These are phyloP conservation scores for Pimpla rufipes DNA, from an alignment of 2,888 invertebrate genomes.

Conservation along the genomic window DNA sequence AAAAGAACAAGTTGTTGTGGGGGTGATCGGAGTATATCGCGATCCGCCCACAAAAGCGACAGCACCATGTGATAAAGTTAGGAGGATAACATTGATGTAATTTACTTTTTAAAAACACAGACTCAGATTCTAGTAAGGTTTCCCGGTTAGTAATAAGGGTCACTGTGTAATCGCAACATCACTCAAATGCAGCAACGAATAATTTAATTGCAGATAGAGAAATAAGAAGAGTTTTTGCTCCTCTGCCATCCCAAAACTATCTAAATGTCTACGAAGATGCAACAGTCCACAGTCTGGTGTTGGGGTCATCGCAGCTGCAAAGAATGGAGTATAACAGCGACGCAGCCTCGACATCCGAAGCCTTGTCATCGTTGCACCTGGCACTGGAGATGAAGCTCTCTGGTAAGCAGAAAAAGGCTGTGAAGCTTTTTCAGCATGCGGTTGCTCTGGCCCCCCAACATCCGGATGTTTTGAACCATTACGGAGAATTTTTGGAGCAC, in stretches of 20 bases:
- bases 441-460: conserved; percentile 96
- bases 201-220: conserved; percentile 69
- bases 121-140: too few relatives aligned
- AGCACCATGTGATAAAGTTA: background rate
- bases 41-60: background rate
- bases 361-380: conserved; percentile 93
- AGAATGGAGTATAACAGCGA: conserved; percentile 70
- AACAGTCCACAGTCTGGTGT: conserved; percentile 73
- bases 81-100: too few relatives aligned
- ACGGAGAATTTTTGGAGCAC: conserved; percentile 96
- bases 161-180: too few relatives aligned
- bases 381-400: conserved; percentile 94
- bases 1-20: too few relatives aligned
- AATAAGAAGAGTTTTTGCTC: conserved; percentile 75
- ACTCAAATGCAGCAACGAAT: background rate
- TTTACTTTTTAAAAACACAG: too few relatives aligned
- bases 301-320: conserved; percentile 67
- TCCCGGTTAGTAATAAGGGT: too few relatives aligned
- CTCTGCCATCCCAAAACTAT: conserved; percentile 76
- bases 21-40: background rate
- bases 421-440: conserved; percentile 95
- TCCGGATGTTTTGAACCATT: conserved; percentile 96
- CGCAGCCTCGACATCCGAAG: conserved; percentile 89
- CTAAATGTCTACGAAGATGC: conserved; percentile 79
- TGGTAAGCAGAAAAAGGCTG: conserved; percentile 94